Evolutionary conservation across 1,140 invertebrate genomes (phyloP), one percentile per base, ranked within the genome.

Genomic region (Ericerus pela): DNA sequence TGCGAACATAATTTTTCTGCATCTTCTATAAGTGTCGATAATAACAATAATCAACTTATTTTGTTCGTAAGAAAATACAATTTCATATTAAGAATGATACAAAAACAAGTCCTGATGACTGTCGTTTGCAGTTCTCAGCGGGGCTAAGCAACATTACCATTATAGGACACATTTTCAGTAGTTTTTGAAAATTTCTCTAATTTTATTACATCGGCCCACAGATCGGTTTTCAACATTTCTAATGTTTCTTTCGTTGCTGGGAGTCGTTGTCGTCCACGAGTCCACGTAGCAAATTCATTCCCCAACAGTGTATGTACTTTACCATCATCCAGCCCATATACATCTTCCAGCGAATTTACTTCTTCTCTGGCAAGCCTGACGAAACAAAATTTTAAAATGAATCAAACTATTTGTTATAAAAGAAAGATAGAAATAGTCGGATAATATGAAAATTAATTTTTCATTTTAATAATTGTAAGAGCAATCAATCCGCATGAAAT

Each of bases 141-240:
- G n/a, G n/a, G n/a, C n/a, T n/a, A n/a, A n/a, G n/a, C n/a, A n/a
- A n/a, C n/a, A 16, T 38, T 22, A 47, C 41, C 41, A 24, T 47
- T 47, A 14, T 24, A 47, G 20, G 20, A 47, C 3, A 47, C 41
- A 24, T 47, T 22, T 47, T 47, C 41, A 47, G n/a, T 22, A 4
- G 41, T 47, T 8, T 10, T 22, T 14, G 26, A 47, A 4, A 10
- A 24, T 66, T 86, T 33, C 8, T 4, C 36, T 14, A 22, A 31
- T 68, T 87, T 86, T n/a, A 88, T 84, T 36, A 89, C 84, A 22
- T 82, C 79, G 57, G 79, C 85, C 85, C 86, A 90, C n/a, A 90
- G 74, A 63, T 86, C 83, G 0, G 79, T 77, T 69, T 88, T 90
- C 1, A 90, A 67, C 1, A 74, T 73, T 62, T 82, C 81, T 62